Evolutionary conservation across 2,888 invertebrate species (phyloP), one percentile per base, ranked within the genome.

Genomic region (Spodoptera picta): DNA sequence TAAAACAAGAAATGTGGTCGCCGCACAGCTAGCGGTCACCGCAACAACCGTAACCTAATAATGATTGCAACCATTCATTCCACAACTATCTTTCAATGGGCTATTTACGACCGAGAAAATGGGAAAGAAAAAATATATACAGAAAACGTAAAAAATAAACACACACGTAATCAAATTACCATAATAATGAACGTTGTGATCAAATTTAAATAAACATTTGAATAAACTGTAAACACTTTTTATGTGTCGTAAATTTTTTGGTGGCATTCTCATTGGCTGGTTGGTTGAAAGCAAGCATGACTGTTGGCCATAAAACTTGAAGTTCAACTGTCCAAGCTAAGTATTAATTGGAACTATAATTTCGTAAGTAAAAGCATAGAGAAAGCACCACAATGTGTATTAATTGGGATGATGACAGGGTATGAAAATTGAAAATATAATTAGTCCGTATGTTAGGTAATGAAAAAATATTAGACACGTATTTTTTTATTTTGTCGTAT

Each of bases 1-100:
- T 72, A 80, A 83, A 83, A 82, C 73, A 77, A 77, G 81, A 78
- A 76, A 76, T 79, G 76, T 79, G 72, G 72, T 69, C 73, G 58
- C 68, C 65, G 62, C 77, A 51, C 80, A 80, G 83, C 73, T 67
- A 80, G 84, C 70, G 84, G 83, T 78, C 82, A 77, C 72, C 58
- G 27, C 72, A 58, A 59, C 63, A 70, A 47, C 69, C 60, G 53
- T 63, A 77, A 64, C 61, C 67, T 60, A 73, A 68, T 73, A 69
- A 68, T 71, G 69, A 78, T 67, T 53, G 69, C 64, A 62, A 73
- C 62, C 68, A 70, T 79, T 80, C 75, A 74, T 73, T 76, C 68
- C 74, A 75, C 72, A 80, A 80, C 80, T 77, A 73, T 77, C 73
- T 77, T 65, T 57, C 52, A 79, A 75, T 70, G 67, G 60, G 19